These are phyloP conservation scores for Pomacea canaliculata DNA, from an alignment of 2,888 invertebrate genomes.

Conservation along the genomic window DNA sequence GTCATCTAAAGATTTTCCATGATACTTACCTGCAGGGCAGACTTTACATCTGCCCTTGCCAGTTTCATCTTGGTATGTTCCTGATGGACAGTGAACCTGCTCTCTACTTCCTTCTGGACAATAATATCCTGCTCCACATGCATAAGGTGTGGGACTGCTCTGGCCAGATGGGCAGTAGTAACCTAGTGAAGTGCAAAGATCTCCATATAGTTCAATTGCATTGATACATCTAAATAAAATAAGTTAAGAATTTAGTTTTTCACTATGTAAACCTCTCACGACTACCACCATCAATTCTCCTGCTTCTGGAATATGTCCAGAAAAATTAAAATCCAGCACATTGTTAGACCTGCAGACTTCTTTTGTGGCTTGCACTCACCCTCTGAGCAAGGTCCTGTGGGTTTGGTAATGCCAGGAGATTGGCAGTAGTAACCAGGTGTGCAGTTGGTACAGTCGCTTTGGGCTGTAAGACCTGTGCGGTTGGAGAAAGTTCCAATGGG, in stretches of 20 bases:
- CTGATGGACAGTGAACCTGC: constrained; percentile 58
- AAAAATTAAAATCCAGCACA: too few species aligned
- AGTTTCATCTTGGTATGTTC: constrained; percentile 61
- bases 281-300: too few species aligned
- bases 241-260: too few species aligned
- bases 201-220: too few species aligned
- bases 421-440: constrained; percentile 63
- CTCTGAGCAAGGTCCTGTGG: constrained; percentile 57
- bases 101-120: constrained; percentile 58
- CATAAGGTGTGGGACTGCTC: constrained; percentile 51
- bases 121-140: constrained; percentile 60
- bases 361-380: constrained; percentile 49
- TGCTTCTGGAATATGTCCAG: too few species aligned
- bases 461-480: constrained; percentile 48
- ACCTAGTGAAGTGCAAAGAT: constrained; percentile 42
- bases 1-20: too few species aligned
- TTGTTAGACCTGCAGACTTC: too few species aligned
- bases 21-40: constrained; percentile 58
- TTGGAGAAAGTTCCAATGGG: constrained; percentile 63
- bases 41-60: constrained; percentile 59
- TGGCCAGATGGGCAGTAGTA: constrained; percentile 67
- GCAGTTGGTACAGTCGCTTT: constrained; percentile 56
- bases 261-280: too few species aligned
- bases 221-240: too few species aligned
- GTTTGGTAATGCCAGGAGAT: constrained; percentile 49